Base-by-base conservation (phyloP, 2,113 vertebrate species). In the Mus pahari region DNA sequence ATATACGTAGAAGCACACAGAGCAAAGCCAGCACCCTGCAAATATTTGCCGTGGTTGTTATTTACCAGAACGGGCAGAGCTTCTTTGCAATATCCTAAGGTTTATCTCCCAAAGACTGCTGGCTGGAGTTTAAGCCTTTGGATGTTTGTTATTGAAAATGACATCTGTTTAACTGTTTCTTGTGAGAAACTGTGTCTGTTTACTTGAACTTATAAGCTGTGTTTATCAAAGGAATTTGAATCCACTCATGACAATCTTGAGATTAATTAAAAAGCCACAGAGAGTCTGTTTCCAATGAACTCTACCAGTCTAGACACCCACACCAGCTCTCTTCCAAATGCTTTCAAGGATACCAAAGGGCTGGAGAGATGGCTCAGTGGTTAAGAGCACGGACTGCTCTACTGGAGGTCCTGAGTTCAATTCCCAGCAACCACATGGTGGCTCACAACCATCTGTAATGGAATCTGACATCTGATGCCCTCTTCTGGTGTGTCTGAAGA, bases 21-120 rank as follows among this genome's bases (percentile, higher is more conserved):
- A 58, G 92, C 68, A 81, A 73, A 92, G 36, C 81, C 7, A 26
- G 55, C 3, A 31, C 33, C 83, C 31, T 62, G 42, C 81, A 93
- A 97, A 97, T 96, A 97, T 96, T 97, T 96, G 68, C 91, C 68
- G 13, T 16, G 48, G 92, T 93, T 88, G 83, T 95, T 97, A 87
- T 78, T 95, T 86, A 78, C 66, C 91, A 94, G 95, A 82, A 92
- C 94, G 50, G 64, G 50, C 66, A 48, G 74, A 77, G n/a, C 48
- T 66, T 83, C 58, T 24, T 62, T 83, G 48, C 26, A 53, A 68
- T 28, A 45, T n/a, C 82, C 75, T 48, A 16, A 89, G 68, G 84
- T 33, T 84, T 58, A 81, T 86, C 82, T 94, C 55, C 91, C 81
- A 78, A 73, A 90, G 60, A 42, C 33, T 58, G 31, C n/a, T 75